phyloP scores from a whole-genome alignment of 2,888 invertebrate genomes.

The Folsomia manolachei region DNA sequence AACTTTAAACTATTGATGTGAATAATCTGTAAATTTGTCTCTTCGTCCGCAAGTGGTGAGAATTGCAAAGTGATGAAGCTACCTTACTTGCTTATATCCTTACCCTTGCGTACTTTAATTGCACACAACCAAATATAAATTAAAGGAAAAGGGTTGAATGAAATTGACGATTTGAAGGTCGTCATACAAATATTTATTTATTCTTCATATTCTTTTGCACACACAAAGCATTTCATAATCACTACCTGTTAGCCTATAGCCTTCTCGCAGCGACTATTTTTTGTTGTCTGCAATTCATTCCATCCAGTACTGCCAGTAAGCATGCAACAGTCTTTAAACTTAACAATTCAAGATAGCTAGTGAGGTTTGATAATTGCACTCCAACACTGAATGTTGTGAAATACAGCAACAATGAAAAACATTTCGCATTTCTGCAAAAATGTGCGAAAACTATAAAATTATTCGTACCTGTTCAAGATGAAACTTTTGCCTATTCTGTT shows the following conservation, averaged over 20 bases:
- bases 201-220: background rate
- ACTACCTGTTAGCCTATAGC: background rate
- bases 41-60: no score
- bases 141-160: background rate
- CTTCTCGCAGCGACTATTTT: background rate
- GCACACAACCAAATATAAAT: background rate
- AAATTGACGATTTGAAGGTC: background rate
- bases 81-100: background rate
- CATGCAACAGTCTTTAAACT: no score
- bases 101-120: background rate
- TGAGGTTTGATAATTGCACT: no score
- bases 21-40: no score
- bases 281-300: background rate
- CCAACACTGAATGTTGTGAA: background rate
- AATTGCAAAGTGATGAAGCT: no score
- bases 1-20: no score
- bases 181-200: no score
- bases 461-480: background rate
- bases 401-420: background rate
- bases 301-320: no score
- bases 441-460: background rate
- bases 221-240: background rate
- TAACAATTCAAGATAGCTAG: no score
- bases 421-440: background rate
- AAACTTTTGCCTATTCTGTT: background rate